Evolutionary conservation across 2,888 invertebrate species (phyloP).

Genomic region (Lasioglossum pauxillum): DNA sequence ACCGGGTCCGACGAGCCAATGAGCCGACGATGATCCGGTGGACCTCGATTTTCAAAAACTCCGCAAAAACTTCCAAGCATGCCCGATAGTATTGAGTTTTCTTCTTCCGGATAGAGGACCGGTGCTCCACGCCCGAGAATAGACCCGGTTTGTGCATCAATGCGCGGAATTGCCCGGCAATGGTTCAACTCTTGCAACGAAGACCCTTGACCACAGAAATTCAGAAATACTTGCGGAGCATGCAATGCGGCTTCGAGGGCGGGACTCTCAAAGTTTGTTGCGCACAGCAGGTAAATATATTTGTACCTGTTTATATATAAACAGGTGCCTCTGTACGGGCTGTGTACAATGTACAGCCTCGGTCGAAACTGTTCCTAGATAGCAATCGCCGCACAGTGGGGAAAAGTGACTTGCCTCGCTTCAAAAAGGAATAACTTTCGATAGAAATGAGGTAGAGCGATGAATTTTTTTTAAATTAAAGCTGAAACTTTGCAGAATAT

Average conservation of each 20-base stretch:
- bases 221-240: constrained; percentile 78
- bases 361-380: too few species aligned
- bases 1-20: neutral
- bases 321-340: too few species aligned
- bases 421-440: too few species aligned
- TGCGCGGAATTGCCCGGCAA: constrained; percentile 79
- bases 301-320: too few species aligned
- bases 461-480: too few species aligned
- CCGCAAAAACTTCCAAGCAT: neutral
- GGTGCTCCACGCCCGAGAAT: constrained; percentile 78
- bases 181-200: constrained; percentile 77
- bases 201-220: constrained; percentile 70
- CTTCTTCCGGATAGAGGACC: constrained; percentile 42
- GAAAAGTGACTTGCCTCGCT: too few species aligned
- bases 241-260: constrained; percentile 85
- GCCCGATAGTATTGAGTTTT: neutral
- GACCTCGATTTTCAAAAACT: neutral
- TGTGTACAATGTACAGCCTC: too few species aligned
- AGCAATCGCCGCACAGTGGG: too few species aligned
- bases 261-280: constrained; percentile 84
- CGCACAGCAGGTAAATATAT: constrained; percentile 62
- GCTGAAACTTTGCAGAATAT: too few species aligned
- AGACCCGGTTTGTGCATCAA: constrained; percentile 81
- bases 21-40: neutral
- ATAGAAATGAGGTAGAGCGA: too few species aligned